These are phyloP conservation scores for Drosophila malerkotliana DNA, from an alignment of 1,140 invertebrate species.

Conservation along the genomic window DNA sequence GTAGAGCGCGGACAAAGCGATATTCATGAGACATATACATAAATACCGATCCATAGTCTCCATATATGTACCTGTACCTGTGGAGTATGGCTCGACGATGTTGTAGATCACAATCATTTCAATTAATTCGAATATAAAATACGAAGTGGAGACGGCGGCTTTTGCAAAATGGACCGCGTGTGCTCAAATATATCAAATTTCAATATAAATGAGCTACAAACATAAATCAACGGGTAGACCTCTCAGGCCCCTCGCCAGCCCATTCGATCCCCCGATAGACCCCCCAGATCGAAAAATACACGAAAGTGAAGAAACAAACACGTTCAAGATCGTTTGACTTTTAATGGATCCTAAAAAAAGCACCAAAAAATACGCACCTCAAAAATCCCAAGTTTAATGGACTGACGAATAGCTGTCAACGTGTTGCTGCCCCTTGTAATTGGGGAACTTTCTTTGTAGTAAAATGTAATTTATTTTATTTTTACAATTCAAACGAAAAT, in stretches of 20 bases:
- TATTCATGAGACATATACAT: slow-evolving; percentile 62
- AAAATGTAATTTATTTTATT: slow-evolving; percentile 73
- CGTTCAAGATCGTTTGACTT: slow-evolving; percentile 51
- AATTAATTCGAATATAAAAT: slow-evolving; percentile 81
- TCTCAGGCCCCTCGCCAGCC: slow-evolving; percentile 2
- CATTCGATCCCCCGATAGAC: slow-evolving; percentile 21
- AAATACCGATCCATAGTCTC: slow-evolving; percentile 20
- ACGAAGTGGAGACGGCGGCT: slow-evolving; percentile 62
- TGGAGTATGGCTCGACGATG: slow-evolving; percentile 46
- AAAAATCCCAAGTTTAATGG: slow-evolving; percentile 53
- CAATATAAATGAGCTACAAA: slow-evolving; percentile 76
- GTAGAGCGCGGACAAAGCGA: slow-evolving; percentile 49
- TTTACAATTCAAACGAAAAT: slow-evolving; percentile 39
- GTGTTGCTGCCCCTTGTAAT: neutral
- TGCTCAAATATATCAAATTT: slow-evolving; percentile 80
- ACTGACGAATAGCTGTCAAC: slow-evolving; percentile 76
- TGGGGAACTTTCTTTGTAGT: slow-evolving; percentile 55
- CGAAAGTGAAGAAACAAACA: slow-evolving; percentile 68
- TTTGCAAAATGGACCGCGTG: slow-evolving; percentile 74
- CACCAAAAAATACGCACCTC: slow-evolving; percentile 3
- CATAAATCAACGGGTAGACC: slow-evolving; percentile 68
- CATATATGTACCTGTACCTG: slow-evolving; percentile 14
- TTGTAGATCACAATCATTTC: slow-evolving; percentile 83
- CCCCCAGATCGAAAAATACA: slow-evolving; percentile 32
- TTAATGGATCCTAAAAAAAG: slow-evolving; percentile 62